Conservation (phyloP, 2,888 invertebrate species). For the Drosophila anomalipes region DNA sequence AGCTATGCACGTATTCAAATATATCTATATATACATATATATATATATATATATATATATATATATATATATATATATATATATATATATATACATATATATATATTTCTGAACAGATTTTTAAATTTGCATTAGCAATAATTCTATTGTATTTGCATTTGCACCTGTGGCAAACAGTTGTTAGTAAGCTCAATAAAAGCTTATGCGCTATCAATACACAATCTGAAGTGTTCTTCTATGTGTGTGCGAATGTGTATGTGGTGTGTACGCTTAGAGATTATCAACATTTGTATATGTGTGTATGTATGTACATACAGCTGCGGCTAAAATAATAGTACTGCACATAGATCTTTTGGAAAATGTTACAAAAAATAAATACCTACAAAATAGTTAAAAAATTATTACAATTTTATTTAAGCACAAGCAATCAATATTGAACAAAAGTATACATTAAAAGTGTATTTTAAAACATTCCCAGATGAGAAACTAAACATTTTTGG, state of each 20-base stretch:
- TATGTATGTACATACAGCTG: neutral
- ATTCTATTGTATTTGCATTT: neutral
- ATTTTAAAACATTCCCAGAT: neutral
- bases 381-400: neutral
- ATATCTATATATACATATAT: neutral
- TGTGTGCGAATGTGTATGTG: neutral
- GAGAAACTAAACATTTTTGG: neutral
- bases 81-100: neutral
- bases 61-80: neutral
- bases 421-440: neutral
- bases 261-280: neutral
- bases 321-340: neutral
- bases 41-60: neutral
- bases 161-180: constrained; percentile 16
- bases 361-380: neutral
- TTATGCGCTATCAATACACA: neutral
- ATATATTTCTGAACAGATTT: neutral
- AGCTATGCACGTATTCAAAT: neutral
- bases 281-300: neutral
- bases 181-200: neutral
- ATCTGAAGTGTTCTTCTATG: neutral
- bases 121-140: neutral
- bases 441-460: neutral
- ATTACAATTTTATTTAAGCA: neutral
- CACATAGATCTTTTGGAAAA: neutral